These are phyloP conservation scores for Zaprionus obscuricornis DNA, from an alignment of 2,888 invertebrate genomes.

Conservation along the genomic window DNA sequence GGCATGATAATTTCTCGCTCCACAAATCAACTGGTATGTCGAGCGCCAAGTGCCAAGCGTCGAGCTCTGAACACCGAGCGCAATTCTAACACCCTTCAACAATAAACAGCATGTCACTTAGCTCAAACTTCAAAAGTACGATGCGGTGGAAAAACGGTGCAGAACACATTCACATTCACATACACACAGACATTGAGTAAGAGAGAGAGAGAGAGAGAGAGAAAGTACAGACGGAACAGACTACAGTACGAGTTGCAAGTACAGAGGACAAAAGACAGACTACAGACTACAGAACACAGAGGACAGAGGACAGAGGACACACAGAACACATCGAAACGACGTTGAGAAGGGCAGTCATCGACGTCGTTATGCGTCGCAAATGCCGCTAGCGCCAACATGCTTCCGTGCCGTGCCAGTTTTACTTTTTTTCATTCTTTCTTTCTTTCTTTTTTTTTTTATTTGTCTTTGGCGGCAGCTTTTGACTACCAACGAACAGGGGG, in stretches of 20 bases:
- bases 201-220: too few relatives aligned
- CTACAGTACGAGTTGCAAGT: too few relatives aligned
- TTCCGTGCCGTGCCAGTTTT: slow-evolving; percentile 64
- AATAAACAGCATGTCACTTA: slow-evolving; percentile 84
- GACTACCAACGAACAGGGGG: slow-evolving; percentile 39
- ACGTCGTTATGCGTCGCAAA: slow-evolving; percentile 73
- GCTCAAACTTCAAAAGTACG: slow-evolving; percentile 82
- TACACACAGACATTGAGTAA: too few relatives aligned
- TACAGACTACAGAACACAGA: too few relatives aligned
- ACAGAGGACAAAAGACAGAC: too few relatives aligned
- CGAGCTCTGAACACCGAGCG: slow-evolving; percentile 55
- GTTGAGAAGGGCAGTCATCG: slow-evolving; percentile 66
- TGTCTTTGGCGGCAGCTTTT: slow-evolving; percentile 61
- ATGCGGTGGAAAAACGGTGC: slow-evolving; percentile 39
- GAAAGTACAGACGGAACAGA: too few relatives aligned
- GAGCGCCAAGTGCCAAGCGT: too few relatives aligned
- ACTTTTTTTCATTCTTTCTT: slow-evolving; percentile 45
- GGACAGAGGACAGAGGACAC: slow-evolving; percentile 11
- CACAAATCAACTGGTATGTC: slow-evolving; percentile 65
- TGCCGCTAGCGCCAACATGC: slow-evolving; percentile 76
- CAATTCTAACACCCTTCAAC: slow-evolving; percentile 83
- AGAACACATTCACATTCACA: too few relatives aligned
- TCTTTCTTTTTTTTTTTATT: slow-evolving; percentile 67
- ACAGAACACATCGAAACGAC: slow-evolving; percentile 8
- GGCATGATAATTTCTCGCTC: slow-evolving; percentile 80